A percentile compares a stretch with the other conserved stretches of the same genome.
phyloP scores from a whole-genome alignment of 2,797 vertebrate genomes.

The Malacoctenus gilli region DNA sequence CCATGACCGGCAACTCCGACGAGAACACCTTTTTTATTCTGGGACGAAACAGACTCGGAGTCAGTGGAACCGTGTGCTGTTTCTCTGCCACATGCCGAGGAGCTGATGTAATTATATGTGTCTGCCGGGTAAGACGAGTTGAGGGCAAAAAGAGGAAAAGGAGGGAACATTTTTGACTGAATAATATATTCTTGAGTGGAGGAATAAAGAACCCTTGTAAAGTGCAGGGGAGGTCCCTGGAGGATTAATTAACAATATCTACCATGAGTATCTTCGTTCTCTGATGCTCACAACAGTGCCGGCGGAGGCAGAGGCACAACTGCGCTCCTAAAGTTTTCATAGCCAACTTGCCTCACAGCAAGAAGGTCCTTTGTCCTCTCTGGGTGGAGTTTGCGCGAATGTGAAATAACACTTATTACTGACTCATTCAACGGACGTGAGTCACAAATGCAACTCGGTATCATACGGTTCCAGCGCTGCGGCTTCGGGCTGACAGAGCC shows the following conservation, averaged over 20 bases:
- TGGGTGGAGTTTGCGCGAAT: too few species aligned
- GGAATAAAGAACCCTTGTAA: slow-evolving; percentile 57
- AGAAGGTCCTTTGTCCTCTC: too few species aligned
- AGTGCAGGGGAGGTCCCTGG: slow-evolving; percentile 56
- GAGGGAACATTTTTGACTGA: slow-evolving; percentile 30
- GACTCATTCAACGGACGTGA: background rate
- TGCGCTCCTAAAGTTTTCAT: too few species aligned
- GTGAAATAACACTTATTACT: slow-evolving; percentile 2
- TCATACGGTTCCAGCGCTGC: background rate
- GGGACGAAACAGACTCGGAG: slow-evolving; percentile 56
- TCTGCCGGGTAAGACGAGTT: slow-evolving; percentile 45
- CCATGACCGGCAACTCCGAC: slow-evolving; percentile 28
- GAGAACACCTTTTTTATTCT: slow-evolving; percentile 38
- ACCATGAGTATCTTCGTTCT: slow-evolving; percentile 35
- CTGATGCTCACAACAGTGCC: slow-evolving; percentile 37
- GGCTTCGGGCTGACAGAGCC: background rate
- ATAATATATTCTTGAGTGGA: slow-evolving; percentile 50
- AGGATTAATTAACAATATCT: slow-evolving; percentile 74
- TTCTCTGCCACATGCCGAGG: slow-evolving; percentile 13
- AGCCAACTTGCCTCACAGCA: too few species aligned
- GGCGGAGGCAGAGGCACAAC: slow-evolving; percentile 28
- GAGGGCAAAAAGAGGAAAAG: slow-evolving; percentile 16
- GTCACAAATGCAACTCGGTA: background rate
- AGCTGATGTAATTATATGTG: slow-evolving; percentile 67
- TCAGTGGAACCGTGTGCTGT: slow-evolving; percentile 42